These are phyloP conservation scores for Egretta garzetta DNA, from an alignment of 2,113 vertebrate genomes.

Conservation along the genomic window DNA sequence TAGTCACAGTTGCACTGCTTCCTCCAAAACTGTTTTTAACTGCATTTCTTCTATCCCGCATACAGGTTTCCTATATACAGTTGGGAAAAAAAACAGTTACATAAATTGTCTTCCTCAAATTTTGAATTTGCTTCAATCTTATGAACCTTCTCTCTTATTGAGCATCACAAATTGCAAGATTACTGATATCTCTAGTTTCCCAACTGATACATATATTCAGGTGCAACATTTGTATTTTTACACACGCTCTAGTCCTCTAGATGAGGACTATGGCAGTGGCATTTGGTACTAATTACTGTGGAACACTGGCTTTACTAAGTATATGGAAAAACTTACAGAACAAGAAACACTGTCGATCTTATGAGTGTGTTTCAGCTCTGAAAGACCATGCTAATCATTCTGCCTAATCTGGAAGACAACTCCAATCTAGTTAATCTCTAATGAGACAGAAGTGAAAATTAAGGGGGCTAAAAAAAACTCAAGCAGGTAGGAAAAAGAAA, in stretches of 20 bases:
- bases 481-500: not conserved
- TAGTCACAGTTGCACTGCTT: not conserved
- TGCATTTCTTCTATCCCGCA: not conserved
- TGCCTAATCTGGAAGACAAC: not conserved
- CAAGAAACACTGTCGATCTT: not conserved
- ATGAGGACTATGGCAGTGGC: not conserved
- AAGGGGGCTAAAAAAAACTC: not conserved
- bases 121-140: not conserved
- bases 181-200: not conserved
- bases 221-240: not conserved
- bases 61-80: not conserved
- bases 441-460: not conserved
- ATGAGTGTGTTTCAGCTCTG: not conserved
- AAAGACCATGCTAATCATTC: not conserved
- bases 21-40: not conserved
- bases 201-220: not conserved
- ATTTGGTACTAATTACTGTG: not conserved
- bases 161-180: not conserved
- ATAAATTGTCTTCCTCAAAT: not conserved
- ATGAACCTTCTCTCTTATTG: not conserved
- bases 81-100: not conserved
- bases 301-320: not conserved
- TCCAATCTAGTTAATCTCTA: not conserved
- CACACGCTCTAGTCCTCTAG: fast-evolving
- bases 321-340: not conserved